Evolutionary conservation across 2,113 vertebrate genomes (phyloP).

Genomic region (Campylorhamphus procurvoides): DNA sequence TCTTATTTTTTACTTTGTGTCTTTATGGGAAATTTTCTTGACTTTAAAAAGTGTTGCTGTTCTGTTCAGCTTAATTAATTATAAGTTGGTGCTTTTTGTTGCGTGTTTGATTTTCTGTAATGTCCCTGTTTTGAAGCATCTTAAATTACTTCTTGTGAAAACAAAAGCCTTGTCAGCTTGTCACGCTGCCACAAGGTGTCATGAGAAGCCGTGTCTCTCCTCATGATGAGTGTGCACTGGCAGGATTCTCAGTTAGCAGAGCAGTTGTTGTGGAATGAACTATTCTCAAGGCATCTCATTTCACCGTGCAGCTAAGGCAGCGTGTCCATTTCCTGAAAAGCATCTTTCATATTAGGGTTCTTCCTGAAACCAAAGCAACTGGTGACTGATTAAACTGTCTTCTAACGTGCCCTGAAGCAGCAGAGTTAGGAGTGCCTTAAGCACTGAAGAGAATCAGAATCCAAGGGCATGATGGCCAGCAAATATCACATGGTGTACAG

Average conservation of each 20-base stretch:
- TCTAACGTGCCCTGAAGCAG: not conserved
- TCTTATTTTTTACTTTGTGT: not conserved
- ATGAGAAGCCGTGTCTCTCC: not conserved
- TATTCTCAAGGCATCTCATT: not conserved
- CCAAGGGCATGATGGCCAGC: not conserved
- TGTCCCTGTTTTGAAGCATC: not conserved
- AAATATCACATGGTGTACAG: not conserved
- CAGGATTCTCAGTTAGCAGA: not conserved
- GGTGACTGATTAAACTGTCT: not conserved
- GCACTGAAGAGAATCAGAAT: not conserved
- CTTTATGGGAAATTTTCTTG: not conserved
- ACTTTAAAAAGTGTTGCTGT: not conserved
- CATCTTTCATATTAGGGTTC: not conserved
- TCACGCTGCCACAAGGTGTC: constrained; percentile 59
- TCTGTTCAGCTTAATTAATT: not conserved
- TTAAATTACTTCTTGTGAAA: not conserved
- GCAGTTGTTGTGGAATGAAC: not conserved
- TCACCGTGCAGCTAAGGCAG: not conserved
- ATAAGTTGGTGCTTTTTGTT: not conserved
- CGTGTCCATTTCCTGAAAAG: not conserved
- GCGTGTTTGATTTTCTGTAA: not conserved
- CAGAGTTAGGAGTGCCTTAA: not conserved
- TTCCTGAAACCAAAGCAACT: not conserved
- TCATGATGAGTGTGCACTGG: not conserved
- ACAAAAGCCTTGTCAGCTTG: not conserved